Base-by-base conservation (phyloP, 1,140 invertebrate genomes). In the Pseudomyrmex pallidus region DNA sequence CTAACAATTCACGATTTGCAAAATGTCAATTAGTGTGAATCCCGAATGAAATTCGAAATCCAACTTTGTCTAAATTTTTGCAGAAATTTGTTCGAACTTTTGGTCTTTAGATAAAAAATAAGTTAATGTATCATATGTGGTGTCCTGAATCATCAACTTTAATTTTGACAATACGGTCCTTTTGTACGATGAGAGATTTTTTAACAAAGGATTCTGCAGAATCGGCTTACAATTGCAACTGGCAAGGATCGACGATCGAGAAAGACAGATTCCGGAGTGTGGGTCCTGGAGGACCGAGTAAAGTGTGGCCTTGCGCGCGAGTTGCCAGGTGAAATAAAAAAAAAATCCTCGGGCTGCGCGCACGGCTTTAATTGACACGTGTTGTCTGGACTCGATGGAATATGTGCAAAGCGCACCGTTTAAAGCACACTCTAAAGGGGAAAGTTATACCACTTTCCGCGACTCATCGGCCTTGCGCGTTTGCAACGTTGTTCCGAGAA, bases 381-480 rank as follows among this genome's bases (percentile, higher is more conserved):
- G 57, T 44, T 17, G 44, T 64, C 25, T 46, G 72, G 63, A 35
- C 48, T 17, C 20, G 10, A 13, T 56, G 50, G 50, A 35, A 44
- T 25, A 64, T 57, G 57, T 54, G 56, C 15, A 70, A 50, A 22
- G 35, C 54, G 17, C 52, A 35, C 44, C 50, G 15, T 35, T 17
- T 59, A 66, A 56, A 59, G 50, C 52, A 67, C 66, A 61, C 50
- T 62, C 64, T 70, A 87, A 87, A 87, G 85, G 85, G 86, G 82
- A 87, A 87, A 87, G 86, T 87, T 78, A 70, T 72, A 66, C 74
- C 56, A 70, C 82, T 87, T 87, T 87, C 44, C 85, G n/a, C 56
- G 73, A 70, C 72, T 46, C 62, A 67, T 74, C 52, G 64, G 67
- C 76, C 76, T 80, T 80, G 74, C 63, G 62, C 22, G 25, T 13